These are phyloP conservation scores for Eulemur albifrons DNA, from an alignment of 2,797 vertebrate genomes.

Conservation along the genomic window DNA sequence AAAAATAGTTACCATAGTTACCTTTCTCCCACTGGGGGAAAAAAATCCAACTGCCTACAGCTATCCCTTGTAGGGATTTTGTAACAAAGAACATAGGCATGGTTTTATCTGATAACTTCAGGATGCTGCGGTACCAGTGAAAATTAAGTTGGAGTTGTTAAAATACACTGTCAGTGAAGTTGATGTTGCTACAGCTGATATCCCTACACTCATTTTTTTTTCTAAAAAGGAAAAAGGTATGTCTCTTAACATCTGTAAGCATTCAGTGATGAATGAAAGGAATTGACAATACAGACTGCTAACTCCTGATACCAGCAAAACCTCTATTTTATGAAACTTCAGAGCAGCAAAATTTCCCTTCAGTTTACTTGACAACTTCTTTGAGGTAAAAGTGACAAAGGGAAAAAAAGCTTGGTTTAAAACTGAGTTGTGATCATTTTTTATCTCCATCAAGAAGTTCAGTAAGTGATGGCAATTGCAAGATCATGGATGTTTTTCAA, in stretches of 20 bases:
- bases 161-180: background rate
- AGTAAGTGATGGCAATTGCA: background rate
- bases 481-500: background rate
- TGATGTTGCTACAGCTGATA: background rate
- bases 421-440: background rate
- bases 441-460: slow-evolving; percentile 28
- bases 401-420: background rate
- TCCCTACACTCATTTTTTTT: background rate
- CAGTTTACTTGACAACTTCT: background rate
- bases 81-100: slow-evolving; percentile 32
- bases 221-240: background rate
- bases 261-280: background rate
- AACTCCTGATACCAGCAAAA: background rate
- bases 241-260: background rate
- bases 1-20: slow-evolving; percentile 80
- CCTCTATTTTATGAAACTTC: slow-evolving; percentile 22
- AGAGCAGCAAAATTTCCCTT: slow-evolving; percentile 1
- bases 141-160: slow-evolving; percentile 42
- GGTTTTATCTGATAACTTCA: slow-evolving; percentile 47
- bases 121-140: background rate
- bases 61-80: slow-evolving; percentile 58
- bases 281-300: background rate
- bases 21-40: slow-evolving; percentile 39
- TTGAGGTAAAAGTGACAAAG: background rate
- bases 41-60: slow-evolving; percentile 62